Base-by-base conservation (phyloP, 2,888 invertebrate genomes). In the Drosophila pegasa region DNA sequence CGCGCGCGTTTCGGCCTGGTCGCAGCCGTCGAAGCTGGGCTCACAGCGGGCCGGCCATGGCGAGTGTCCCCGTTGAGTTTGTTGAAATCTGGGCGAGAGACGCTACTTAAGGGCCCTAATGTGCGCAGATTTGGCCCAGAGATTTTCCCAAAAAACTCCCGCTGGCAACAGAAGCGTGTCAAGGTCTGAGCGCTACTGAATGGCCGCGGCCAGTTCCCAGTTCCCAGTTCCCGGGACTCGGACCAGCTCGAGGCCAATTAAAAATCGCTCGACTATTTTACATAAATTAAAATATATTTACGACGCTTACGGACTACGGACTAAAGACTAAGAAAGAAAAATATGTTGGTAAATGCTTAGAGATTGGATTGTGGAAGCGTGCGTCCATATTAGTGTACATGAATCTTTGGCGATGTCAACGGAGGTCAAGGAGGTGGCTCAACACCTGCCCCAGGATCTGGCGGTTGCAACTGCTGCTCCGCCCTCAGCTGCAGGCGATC, bases 91-190 rank as follows among this genome's bases (percentile, higher is more conserved):
- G 50, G 61, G 69, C 56, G 31, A 48, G 40, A 69, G 77, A 77
- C 56, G 80, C 88, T 89, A 89, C 88, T 91, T 83, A 86, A 77
- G 76, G 86, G 82, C 82, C 67, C 75, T 88, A 80, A 86, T 63
- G 70, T 66, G 52, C 54, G 55, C 69, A 62, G 61, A 59, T 70
- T 69, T 67, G 50, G 66, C 67, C 65, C n/a, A 61, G 25, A 71
- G 66, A 31, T 70, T 71, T 72, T 79, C 73, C 70, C 51, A 61
- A 69, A 38, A 57, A 16, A 82, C 50, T 59, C 87, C 77, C 41
- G 80, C 74, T 66, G 90, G 67, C 78, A 77, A 83, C 88, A 78
- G 90, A 89, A 90, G 91, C 90, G 87, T 90, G 90, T 87, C 91
- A 90, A 90, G 90, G 90, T 72, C 80, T n/a, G 58, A 18, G n/a